phyloP scores from a whole-genome alignment of 2,888 invertebrate genomes.

The Caenorhabditis macrosperma region DNA sequence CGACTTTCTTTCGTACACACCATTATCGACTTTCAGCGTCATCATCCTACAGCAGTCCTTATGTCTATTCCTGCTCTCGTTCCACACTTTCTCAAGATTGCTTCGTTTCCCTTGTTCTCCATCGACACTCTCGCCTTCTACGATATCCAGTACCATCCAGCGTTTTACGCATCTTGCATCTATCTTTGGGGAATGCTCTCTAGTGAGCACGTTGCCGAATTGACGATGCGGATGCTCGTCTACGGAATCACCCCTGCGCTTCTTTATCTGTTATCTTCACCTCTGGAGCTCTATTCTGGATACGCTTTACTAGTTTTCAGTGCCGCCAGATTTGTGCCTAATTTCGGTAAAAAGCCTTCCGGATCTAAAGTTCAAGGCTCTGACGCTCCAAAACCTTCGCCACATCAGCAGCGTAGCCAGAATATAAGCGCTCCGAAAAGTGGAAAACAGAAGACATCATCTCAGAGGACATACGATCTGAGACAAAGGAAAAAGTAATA shows the following conservation, averaged over 20 bases:
- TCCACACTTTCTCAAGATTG: conserved; percentile 22
- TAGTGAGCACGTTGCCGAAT: neutral
- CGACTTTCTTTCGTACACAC: neutral
- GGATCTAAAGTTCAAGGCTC: neutral
- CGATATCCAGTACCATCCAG: conserved; percentile 33
- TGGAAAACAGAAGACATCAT: neutral
- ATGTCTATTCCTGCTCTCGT: conserved; percentile 13
- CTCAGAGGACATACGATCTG: neutral
- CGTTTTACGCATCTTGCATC: conserved; percentile 26
- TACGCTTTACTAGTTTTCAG: conserved; percentile 20
- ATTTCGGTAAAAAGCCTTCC: neutral
- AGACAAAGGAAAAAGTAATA: neutral
- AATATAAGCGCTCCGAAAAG: neutral
- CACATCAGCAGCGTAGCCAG: neutral
- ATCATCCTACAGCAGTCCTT: conserved; percentile 23
- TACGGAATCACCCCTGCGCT: conserved; percentile 33
- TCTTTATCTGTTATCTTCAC: conserved; percentile 12
- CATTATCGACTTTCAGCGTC: conserved; percentile 22
- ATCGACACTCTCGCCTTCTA: conserved; percentile 13
- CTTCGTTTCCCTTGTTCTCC: conserved; percentile 18
- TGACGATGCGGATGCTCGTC: conserved; percentile 28
- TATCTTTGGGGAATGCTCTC: conserved; percentile 30
- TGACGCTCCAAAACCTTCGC: neutral
- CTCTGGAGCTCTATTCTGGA: conserved; percentile 33
- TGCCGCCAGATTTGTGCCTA: conserved; percentile 22